Evolutionary conservation across 2,797 vertebrate species (phyloP).

Genomic region (Micromesistius poutassou): DNA sequence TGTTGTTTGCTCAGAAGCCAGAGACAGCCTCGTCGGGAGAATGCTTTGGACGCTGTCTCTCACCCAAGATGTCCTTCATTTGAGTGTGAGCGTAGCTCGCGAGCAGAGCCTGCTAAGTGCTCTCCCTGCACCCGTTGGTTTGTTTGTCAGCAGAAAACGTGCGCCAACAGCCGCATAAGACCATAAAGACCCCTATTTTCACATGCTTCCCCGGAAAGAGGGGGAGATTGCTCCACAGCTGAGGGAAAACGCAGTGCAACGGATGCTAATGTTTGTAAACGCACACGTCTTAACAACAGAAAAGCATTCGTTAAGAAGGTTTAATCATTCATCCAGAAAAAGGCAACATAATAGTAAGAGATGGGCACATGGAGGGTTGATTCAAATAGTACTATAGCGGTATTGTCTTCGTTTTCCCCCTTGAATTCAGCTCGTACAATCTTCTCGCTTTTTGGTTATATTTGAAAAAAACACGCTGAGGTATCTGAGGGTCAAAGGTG

Average conservation of each 20-base stretch:
- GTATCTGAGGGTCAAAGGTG: constrained; percentile 23
- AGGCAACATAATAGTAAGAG: not conserved
- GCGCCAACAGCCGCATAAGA: constrained; percentile 43
- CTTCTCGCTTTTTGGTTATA: not conserved
- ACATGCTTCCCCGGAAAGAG: constrained; percentile 48
- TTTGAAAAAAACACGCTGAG: too few relatives aligned
- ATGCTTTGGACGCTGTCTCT: constrained; percentile 42
- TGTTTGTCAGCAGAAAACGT: constrained; percentile 49
- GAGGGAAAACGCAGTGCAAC: constrained; percentile 51
- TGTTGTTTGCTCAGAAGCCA: constrained; percentile 47
- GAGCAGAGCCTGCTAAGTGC: constrained; percentile 55
- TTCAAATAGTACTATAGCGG: not conserved
- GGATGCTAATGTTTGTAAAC: constrained; percentile 59
- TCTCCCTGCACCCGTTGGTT: constrained; percentile 57
- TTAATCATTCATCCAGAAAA: constrained; percentile 38
- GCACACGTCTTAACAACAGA: constrained; percentile 12
- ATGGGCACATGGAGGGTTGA: not conserved
- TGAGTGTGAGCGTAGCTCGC: constrained; percentile 39
- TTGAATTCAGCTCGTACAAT: not conserved
- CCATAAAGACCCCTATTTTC: constrained; percentile 51
- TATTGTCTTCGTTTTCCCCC: not conserved
- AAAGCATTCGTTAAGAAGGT: constrained; percentile 26
- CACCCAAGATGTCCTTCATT: constrained; percentile 57
- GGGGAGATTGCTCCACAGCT: constrained; percentile 48
- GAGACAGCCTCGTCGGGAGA: constrained; percentile 43